These are phyloP conservation scores for Rhinopithecus roxellana DNA, from an alignment of 2,113 vertebrate genomes.

Conservation along the genomic window DNA sequence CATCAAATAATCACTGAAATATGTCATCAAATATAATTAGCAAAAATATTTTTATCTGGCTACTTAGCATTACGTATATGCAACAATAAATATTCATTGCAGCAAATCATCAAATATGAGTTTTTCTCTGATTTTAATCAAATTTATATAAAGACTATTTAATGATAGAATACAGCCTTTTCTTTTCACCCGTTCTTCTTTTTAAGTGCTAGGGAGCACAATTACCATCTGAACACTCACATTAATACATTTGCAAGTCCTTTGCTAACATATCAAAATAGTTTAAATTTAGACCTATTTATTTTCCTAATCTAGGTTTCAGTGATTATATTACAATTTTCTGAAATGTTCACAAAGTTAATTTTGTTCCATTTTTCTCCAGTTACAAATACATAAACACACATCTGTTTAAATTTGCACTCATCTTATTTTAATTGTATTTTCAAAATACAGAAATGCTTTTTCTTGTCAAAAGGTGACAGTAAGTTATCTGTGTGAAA, in stretches of 20 bases:
- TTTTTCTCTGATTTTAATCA: slow-evolving; percentile 50
- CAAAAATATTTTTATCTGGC: slow-evolving; percentile 43
- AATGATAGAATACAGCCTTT: background rate
- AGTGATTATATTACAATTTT: background rate
- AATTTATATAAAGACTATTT: slow-evolving; percentile 37
- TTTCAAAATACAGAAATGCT: slow-evolving; percentile 38
- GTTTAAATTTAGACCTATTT: background rate
- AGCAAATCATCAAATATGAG: slow-evolving; percentile 18
- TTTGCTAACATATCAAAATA: background rate
- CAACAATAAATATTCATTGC: slow-evolving; percentile 50
- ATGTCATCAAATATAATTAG: slow-evolving; percentile 45
- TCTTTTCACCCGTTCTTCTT: slow-evolving; percentile 16
- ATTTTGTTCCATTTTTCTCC: slow-evolving; percentile 15
- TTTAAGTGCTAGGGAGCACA: background rate
- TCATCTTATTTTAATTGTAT: background rate
- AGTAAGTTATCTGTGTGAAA: slow-evolving; percentile 23
- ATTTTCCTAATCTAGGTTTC: background rate
- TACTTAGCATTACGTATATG: slow-evolving; percentile 21
- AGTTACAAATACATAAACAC: background rate
- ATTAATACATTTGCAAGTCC: slow-evolving; percentile 4
- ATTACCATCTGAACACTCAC: background rate
- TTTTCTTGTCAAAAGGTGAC: slow-evolving; percentile 22
- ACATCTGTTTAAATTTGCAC: background rate
- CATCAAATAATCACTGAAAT: slow-evolving; percentile 52
- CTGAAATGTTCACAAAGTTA: background rate